phyloP scores from a whole-genome alignment of 2,888 invertebrate species.

The Drosophila crucigera region DNA sequence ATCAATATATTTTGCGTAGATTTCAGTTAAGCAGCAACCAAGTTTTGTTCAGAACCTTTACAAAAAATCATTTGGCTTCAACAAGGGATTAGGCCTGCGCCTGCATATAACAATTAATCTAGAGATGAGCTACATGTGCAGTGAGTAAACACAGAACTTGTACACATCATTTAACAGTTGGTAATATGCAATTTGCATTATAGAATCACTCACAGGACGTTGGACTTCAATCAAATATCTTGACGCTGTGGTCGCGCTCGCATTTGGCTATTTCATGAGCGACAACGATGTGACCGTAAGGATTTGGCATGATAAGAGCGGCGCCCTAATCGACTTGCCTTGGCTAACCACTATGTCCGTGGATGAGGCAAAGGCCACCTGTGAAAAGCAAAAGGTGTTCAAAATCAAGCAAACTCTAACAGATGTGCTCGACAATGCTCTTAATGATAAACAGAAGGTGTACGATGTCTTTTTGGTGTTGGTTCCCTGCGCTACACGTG shows the following conservation, averaged over 20 bases:
- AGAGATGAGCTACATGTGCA: slow-evolving; percentile 76
- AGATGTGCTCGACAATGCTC: slow-evolving; percentile 69
- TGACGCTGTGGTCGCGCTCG: slow-evolving; percentile 81
- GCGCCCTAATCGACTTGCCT: slow-evolving; percentile 58
- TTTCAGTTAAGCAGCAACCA: neutral
- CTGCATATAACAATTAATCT: slow-evolving; percentile 82
- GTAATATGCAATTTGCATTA: neutral
- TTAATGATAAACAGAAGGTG: slow-evolving; percentile 50
- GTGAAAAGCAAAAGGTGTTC: slow-evolving; percentile 33
- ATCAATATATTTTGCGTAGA: neutral
- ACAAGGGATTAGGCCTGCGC: slow-evolving; percentile 69
- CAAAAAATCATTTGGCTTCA: slow-evolving; percentile 71
- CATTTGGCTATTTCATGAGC: slow-evolving; percentile 80
- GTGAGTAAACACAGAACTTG: slow-evolving; percentile 56
- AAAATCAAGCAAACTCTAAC: slow-evolving; percentile 74
- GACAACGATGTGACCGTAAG: slow-evolving; percentile 72
- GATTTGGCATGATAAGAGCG: slow-evolving; percentile 68
- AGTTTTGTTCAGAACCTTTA: slow-evolving; percentile 62
- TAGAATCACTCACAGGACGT: slow-evolving; percentile 60
- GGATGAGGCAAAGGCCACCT: slow-evolving; percentile 58
- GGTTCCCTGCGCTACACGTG: slow-evolving; percentile 81
- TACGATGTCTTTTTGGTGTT: slow-evolving; percentile 83
- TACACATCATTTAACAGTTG: neutral
- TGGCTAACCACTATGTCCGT: slow-evolving; percentile 70
- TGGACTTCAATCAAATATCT: slow-evolving; percentile 61